Evolutionary conservation across 1,140 invertebrate genomes (phyloP).

Genomic region (Ylistrum balloti): DNA sequence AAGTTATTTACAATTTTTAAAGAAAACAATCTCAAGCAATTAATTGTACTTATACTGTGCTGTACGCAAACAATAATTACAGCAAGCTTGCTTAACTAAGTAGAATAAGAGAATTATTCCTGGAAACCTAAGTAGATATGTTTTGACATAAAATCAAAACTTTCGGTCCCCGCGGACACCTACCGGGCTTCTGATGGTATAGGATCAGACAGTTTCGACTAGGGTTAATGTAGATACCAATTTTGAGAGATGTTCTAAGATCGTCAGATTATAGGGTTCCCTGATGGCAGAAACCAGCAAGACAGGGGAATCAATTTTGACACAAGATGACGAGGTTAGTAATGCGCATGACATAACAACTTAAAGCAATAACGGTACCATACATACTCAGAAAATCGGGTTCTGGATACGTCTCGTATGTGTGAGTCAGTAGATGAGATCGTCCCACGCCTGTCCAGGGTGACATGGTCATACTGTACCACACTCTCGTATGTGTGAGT

Average conservation of each 20-base stretch:
- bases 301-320: not conserved
- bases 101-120: not conserved
- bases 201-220: not conserved
- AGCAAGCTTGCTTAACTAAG: no score
- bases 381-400: no score
- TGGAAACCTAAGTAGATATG: not conserved
- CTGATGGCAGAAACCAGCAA: not conserved
- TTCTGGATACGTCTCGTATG: no score
- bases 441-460: no score
- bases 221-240: not conserved
- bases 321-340: not conserved
- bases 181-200: not conserved
- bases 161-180: not conserved
- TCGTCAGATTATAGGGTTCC: not conserved
- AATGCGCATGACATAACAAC: not conserved
- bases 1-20: no score
- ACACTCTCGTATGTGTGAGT: no score
- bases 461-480: no score
- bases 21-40: no score
- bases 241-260: not conserved
- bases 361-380: not conserved
- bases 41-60: no score
- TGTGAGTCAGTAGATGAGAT: no score
- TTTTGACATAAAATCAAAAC: not conserved
- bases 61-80: no score